These are phyloP conservation scores for Diaprepes abbreviatus DNA, from an alignment of 2,888 invertebrate genomes.

Conservation along the genomic window DNA sequence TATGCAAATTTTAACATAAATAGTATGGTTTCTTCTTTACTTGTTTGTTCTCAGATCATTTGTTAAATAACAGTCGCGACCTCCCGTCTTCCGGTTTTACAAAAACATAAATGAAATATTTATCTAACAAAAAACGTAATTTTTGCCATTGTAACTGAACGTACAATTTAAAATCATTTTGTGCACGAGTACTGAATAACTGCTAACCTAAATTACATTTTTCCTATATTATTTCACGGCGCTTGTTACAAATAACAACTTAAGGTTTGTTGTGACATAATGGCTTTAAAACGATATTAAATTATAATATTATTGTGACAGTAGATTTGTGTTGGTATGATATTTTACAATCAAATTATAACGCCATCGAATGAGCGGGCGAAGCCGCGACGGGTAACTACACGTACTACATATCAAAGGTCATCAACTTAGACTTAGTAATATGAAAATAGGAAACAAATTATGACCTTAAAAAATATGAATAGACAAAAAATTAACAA, in stretches of 20 bases:
- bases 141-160: conserved; percentile 1
- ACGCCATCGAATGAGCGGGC: too few species aligned
- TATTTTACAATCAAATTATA: too few species aligned
- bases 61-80: conserved; percentile 6
- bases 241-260: not conserved
- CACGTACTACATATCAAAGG: too few species aligned
- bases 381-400: too few species aligned
- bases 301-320: not conserved
- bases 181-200: conserved; percentile 1
- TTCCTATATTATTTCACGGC: conserved; percentile 19
- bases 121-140: not conserved
- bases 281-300: not conserved
- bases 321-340: too few species aligned
- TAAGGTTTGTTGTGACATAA: not conserved
- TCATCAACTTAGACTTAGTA: too few species aligned
- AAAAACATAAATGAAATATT: not conserved
- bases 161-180: conserved; percentile 7
- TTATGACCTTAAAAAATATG: too few species aligned
- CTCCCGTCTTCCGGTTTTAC: not conserved
- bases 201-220: conserved; percentile 31
- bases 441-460: too few species aligned
- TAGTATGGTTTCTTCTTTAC: too few species aligned
- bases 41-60: not conserved
- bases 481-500: too few species aligned
- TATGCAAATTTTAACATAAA: too few species aligned